A percentile compares a stretch with the other conserved stretches of the same genome.
Evolutionary conservation across 1,140 invertebrate genomes (phyloP).

Genomic region (Nymphalis io): DNA sequence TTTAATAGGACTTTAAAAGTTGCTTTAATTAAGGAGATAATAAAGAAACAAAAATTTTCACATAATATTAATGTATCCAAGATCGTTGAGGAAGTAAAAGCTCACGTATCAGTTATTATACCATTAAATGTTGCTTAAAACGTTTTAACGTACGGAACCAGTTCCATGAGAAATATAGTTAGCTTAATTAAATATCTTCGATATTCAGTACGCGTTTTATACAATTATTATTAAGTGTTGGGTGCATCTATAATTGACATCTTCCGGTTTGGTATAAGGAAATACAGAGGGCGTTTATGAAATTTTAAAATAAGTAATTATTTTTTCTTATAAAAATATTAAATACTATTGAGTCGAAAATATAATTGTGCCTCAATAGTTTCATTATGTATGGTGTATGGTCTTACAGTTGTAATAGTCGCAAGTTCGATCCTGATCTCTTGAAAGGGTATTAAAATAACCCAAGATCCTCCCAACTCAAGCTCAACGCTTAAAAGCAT

Average conservation of each 20-base stretch:
- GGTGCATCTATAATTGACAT: constrained; percentile 48
- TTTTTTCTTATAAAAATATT: too few relatives aligned
- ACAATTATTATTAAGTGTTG: constrained; percentile 45
- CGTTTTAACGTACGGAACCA: constrained; percentile 16
- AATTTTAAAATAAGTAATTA: not conserved
- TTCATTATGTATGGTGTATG: too few relatives aligned
- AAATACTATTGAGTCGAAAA: too few relatives aligned
- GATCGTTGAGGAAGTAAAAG: constrained; percentile 29
- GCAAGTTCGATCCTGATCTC: too few relatives aligned
- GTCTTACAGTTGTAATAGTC: too few relatives aligned
- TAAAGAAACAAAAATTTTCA: constrained; percentile 5
- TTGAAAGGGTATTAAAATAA: too few relatives aligned
- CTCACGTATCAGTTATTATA: constrained; percentile 11
- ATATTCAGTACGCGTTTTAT: constrained; percentile 39
- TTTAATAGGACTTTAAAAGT: constrained; percentile 15
- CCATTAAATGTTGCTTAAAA: constrained; percentile 2
- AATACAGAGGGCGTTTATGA: not conserved
- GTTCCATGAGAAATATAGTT: constrained; percentile 34
- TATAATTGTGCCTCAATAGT: too few relatives aligned
- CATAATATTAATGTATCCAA: constrained; percentile 8
- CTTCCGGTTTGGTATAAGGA: constrained; percentile 37
- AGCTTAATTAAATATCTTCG: constrained; percentile 38
- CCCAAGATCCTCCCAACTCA: too few relatives aligned
- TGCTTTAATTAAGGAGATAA: constrained; percentile 2
- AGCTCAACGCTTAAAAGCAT: too few relatives aligned